Evolutionary conservation across 2,113 vertebrate genomes (phyloP).

Genomic region (Rana temporaria): DNA sequence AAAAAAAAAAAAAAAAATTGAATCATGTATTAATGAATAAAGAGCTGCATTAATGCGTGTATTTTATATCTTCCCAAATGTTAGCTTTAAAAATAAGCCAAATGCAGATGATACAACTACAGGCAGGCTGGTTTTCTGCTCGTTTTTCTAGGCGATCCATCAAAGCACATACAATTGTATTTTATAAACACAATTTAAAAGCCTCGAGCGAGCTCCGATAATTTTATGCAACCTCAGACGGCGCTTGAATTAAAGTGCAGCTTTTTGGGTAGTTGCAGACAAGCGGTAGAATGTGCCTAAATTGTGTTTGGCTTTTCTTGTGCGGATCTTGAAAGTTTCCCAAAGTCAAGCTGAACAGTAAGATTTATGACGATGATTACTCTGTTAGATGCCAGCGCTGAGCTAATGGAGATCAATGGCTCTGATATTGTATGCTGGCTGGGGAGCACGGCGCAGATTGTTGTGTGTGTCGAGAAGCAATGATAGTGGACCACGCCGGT

Average conservation of each 20-base stretch:
- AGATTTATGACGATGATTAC: conserved; percentile 49
- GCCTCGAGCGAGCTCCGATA: background rate
- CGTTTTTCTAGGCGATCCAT: conserved; percentile 20
- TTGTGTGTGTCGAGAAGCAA: background rate
- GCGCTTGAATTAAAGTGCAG: conserved; percentile 17
- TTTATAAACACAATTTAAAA: conserved; percentile 39
- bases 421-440: conserved; percentile 42
- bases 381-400: conserved; percentile 44
- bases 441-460: background rate
- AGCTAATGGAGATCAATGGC: conserved; percentile 52
- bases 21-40: no score
- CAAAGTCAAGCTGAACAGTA: conserved; percentile 13
- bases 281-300: conserved; percentile 52
- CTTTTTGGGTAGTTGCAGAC: conserved; percentile 46
- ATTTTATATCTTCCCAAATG: no score
- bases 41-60: no score
- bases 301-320: conserved; percentile 57
- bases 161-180: conserved; percentile 35
- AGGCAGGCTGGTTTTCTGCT: background rate
- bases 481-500: background rate
- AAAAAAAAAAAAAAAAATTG: no score
- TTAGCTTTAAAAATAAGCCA: no score
- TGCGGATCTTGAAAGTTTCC: conserved; percentile 55
- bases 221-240: conserved; percentile 52
- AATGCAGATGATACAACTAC: conserved; percentile 1